Evolutionary conservation across 2,113 vertebrate genomes (phyloP).

Genomic region (Stomatorhinus ivindoensis): DNA sequence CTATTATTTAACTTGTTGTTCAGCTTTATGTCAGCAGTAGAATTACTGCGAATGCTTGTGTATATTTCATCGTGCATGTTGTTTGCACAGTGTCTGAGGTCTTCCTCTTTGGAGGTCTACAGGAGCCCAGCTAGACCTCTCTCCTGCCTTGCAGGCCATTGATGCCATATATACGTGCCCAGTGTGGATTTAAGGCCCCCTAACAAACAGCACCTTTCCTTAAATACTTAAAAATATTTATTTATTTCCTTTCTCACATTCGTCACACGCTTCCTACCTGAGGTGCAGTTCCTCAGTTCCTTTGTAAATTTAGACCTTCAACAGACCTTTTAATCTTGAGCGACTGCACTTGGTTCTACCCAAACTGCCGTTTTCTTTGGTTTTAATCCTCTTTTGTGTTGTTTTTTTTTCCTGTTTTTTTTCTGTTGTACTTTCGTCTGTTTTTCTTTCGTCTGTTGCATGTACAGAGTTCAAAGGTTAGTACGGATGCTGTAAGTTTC

Average conservation of each 20-base stretch:
- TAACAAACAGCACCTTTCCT: not conserved
- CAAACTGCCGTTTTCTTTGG: constrained; percentile 19
- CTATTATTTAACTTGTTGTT: not conserved
- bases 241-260: not conserved
- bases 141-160: not conserved
- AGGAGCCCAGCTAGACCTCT: too few species aligned
- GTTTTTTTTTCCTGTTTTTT: constrained; percentile 69
- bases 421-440: constrained; percentile 67
- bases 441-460: constrained; percentile 82
- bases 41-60: not conserved
- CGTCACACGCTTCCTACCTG: not conserved
- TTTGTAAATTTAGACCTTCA: not conserved
- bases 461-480: constrained; percentile 99
- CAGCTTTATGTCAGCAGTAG: not conserved
- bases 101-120: not conserved
- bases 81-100: not conserved
- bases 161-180: not conserved
- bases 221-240: not conserved
- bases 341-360: constrained; percentile 23
- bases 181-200: not conserved
- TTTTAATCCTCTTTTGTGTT: constrained; percentile 41
- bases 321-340: not conserved
- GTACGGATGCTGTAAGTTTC: constrained; percentile 88
- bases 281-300: not conserved
- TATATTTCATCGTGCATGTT: not conserved